Conservation (phyloP, 2,113 vertebrate species). For the Recurvirostra avosetta region DNA sequence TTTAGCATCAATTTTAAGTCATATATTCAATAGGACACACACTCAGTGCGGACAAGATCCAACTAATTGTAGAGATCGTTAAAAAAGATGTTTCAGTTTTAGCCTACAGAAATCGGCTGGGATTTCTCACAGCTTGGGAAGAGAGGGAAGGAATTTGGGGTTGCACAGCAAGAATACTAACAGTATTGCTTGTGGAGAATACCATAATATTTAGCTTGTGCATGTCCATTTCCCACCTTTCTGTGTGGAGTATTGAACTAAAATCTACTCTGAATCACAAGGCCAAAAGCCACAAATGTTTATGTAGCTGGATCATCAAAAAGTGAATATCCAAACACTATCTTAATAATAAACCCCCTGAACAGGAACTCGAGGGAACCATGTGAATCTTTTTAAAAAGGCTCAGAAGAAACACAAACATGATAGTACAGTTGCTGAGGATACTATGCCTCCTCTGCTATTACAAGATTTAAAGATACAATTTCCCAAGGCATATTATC, state of each 20-base stretch:
- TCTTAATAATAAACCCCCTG: neutral
- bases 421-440: neutral
- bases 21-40: neutral
- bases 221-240: neutral
- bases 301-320: neutral
- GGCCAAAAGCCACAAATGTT: neutral
- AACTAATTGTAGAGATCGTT: neutral
- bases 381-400: neutral
- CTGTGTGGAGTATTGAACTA: neutral
- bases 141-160: neutral
- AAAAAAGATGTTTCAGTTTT: neutral
- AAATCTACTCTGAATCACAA: neutral
- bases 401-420: neutral
- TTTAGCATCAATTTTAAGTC: neutral
- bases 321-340: neutral
- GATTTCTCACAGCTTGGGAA: neutral
- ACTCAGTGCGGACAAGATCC: neutral
- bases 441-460: neutral
- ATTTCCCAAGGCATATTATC: neutral
- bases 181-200: neutral
- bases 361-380: neutral
- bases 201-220: neutral
- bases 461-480: neutral
- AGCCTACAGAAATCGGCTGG: neutral
- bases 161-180: neutral